phyloP scores from a whole-genome alignment of 2,888 invertebrate genomes.

The Desoria tigrina region DNA sequence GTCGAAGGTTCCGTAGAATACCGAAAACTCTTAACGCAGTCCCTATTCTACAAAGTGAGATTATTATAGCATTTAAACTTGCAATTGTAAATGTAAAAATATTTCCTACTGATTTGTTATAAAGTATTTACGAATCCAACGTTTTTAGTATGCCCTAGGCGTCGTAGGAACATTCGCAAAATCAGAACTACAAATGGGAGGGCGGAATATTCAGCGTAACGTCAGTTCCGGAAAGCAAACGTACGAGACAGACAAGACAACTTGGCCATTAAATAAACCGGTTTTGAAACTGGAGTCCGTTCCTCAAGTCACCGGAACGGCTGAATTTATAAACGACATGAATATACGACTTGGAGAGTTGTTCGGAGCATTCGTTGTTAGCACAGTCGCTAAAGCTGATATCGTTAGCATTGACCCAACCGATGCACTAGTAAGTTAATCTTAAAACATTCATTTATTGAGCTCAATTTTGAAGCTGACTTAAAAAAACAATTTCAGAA shows the following conservation, averaged over 20 bases:
- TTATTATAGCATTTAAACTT: too few relatives aligned
- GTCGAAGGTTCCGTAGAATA: slow-evolving; percentile 71
- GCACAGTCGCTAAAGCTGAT: slow-evolving; percentile 55
- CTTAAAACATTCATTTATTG: background rate
- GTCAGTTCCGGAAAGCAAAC: slow-evolving; percentile 71
- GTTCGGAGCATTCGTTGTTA: slow-evolving; percentile 56
- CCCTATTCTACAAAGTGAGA: slow-evolving; percentile 75
- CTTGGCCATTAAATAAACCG: slow-evolving; percentile 75
- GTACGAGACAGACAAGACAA: slow-evolving; percentile 68
- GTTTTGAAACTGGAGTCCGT: slow-evolving; percentile 71
- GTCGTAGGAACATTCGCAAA: too few relatives aligned
- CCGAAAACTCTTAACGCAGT: slow-evolving; percentile 69
- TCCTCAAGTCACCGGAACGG: slow-evolving; percentile 65
- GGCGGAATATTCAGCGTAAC: too few relatives aligned
- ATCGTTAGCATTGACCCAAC: slow-evolving; percentile 56
- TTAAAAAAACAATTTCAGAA: slow-evolving; percentile 54
- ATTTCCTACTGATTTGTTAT: too few relatives aligned
- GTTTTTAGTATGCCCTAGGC: too few relatives aligned
- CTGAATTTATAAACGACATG: slow-evolving; percentile 66
- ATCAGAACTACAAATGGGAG: too few relatives aligned
- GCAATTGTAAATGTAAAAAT: too few relatives aligned
- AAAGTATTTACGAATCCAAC: too few relatives aligned
- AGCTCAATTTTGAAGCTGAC: background rate
- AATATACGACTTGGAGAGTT: slow-evolving; percentile 54
- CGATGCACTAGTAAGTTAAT: slow-evolving; percentile 56